Conservation (phyloP, 2,888 invertebrate species). For the Campopleginae sp. region DNA sequence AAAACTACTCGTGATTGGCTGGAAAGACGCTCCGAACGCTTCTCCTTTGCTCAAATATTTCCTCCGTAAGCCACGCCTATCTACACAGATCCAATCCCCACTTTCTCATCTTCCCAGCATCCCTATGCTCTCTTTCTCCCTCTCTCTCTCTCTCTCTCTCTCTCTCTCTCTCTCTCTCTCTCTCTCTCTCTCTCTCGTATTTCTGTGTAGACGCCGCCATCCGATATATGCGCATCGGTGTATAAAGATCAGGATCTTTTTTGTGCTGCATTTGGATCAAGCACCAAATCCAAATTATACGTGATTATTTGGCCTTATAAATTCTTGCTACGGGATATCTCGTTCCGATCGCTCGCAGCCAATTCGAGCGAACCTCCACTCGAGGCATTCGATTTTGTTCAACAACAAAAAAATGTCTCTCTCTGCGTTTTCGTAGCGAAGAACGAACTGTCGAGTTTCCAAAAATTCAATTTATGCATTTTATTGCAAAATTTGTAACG, state of each 20-base stretch:
- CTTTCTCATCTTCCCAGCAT: conserved; percentile 32
- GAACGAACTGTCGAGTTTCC: no score
- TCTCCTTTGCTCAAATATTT: conserved; percentile 15
- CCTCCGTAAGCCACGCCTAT: conserved; percentile 9
- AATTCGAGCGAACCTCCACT: not conserved
- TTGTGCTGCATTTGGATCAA: conserved; percentile 29
- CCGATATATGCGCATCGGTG: not conserved
- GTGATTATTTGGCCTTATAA: conserved; percentile 77
- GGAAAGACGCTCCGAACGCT: not conserved
- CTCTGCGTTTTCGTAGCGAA: no score
- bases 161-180: conserved; percentile 25
- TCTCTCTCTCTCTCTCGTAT: conserved; percentile 16
- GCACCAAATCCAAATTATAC: conserved; percentile 74
- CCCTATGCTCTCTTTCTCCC: conserved; percentile 21
- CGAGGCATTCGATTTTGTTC: not conserved
- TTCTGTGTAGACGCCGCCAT: not conserved
- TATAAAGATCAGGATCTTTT: conserved; percentile 11
- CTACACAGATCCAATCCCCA: conserved; percentile 22
- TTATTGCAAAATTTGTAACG: not conserved
- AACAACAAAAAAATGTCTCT: not conserved
- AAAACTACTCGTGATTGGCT: conserved; percentile 26
- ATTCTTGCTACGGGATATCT: conserved; percentile 67
- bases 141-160: conserved; percentile 21
- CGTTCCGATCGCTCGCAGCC: not conserved
- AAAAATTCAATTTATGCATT: not conserved